These are phyloP conservation scores for Pseudomyrmex pallidus DNA, from an alignment of 1,140 invertebrate genomes.

Conservation along the genomic window DNA sequence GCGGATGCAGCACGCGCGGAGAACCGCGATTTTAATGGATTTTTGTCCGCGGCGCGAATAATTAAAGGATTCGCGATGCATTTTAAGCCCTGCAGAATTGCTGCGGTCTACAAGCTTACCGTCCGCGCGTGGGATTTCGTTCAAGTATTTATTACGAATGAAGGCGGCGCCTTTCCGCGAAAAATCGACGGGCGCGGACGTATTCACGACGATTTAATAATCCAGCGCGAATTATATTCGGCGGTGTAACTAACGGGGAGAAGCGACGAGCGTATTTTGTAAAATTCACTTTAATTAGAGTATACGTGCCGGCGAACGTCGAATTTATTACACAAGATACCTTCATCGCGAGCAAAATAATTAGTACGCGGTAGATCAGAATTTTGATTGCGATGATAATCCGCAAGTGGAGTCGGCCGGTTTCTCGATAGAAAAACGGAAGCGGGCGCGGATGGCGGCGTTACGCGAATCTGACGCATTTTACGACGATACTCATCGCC, in stretches of 20 bases:
- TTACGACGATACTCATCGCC: conserved; percentile 53
- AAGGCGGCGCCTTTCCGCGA: neutral
- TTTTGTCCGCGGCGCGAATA: conserved; percentile 21
- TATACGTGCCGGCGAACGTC: neutral
- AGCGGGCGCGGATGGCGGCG: neutral
- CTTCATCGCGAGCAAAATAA: conserved; percentile 2
- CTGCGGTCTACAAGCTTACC: neutral
- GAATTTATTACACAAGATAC: conserved; percentile 8
- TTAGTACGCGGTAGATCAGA: neutral
- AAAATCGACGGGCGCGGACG: neutral
- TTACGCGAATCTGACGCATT: conserved; percentile 10
- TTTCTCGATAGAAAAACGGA: neutral
- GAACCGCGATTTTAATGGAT: conserved; percentile 30
- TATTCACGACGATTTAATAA: conserved; percentile 17
- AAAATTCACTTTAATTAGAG: conserved; percentile 16
- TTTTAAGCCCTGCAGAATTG: neutral
- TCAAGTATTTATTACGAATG: neutral
- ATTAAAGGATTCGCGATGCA: conserved; percentile 22
- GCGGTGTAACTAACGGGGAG: neutral
- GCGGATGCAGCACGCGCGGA: neutral
- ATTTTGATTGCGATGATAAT: conserved; percentile 37
- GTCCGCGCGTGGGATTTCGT: neutral
- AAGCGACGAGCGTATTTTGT: neutral
- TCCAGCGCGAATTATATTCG: neutral
- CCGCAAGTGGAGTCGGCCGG: no score